Conservation (phyloP, 2,797 vertebrate genomes). For the Myotis pilosus region DNA sequence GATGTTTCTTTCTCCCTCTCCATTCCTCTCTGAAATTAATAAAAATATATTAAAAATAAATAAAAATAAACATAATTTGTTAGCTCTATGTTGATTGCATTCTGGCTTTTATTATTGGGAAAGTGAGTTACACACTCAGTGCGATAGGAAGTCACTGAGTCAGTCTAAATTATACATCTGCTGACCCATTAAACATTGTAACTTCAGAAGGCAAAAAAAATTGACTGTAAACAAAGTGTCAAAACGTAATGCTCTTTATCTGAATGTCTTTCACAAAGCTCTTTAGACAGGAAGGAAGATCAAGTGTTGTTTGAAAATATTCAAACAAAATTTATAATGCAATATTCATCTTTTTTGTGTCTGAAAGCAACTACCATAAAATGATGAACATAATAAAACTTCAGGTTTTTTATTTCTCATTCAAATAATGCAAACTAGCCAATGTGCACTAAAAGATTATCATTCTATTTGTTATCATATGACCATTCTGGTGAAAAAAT, state of each 20-base stretch:
- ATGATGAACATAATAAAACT: background rate
- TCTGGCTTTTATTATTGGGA: background rate
- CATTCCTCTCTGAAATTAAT: too few species aligned
- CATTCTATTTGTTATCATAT: background rate
- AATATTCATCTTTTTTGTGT: background rate
- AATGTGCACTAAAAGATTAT: background rate
- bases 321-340: background rate
- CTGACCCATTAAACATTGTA: background rate
- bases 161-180: background rate
- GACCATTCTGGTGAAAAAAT: background rate
- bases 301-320: background rate
- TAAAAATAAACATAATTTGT: background rate
- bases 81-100: background rate
- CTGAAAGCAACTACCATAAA: background rate
- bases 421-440: background rate
- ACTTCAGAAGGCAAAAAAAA: conserved; percentile 5
- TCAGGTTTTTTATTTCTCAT: background rate
- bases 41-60: too few species aligned
- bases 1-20: too few species aligned
- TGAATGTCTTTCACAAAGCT: background rate
- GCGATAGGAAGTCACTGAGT: background rate
- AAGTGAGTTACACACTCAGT: background rate
- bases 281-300: background rate
- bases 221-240: background rate
- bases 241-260: background rate